A percentile compares a stretch with the other conserved stretches of the same genome.
phyloP scores from a whole-genome alignment of 1,140 invertebrate species.

The Drosophila lowei region DNA sequence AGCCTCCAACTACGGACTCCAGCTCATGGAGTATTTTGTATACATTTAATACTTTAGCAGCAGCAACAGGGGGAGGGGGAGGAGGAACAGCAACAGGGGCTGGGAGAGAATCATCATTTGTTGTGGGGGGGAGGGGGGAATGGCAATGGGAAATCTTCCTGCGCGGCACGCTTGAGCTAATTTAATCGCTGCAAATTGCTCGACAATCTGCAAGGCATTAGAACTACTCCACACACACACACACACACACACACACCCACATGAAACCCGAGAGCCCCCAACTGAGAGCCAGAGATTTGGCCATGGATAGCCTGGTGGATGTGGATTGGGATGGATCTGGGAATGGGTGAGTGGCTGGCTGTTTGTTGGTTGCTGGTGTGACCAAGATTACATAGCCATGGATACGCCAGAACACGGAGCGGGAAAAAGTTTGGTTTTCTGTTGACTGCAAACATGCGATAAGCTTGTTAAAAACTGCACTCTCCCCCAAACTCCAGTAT shows the following conservation, averaged over 20 bases:
- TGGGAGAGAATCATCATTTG: neutral
- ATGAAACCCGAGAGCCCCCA: conserved; percentile 59
- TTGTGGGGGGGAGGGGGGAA: conserved; percentile 2
- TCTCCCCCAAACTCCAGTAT: neutral
- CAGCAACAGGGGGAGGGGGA: conserved; percentile 41
- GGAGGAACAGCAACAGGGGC: conserved; percentile 13
- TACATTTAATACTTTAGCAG: conserved; percentile 46
- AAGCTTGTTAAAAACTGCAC: conserved; percentile 49
- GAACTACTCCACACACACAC: conserved; percentile 35
- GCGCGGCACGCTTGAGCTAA: conserved; percentile 76
- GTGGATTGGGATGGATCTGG: neutral
- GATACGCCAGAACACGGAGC: conserved; percentile 15
- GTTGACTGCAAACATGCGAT: conserved; percentile 55
- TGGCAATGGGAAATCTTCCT: conserved; percentile 38
- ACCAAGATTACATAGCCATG: conserved; percentile 66
- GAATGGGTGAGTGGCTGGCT: conserved; percentile 12
- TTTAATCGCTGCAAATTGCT: conserved; percentile 83
- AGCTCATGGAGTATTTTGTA: conserved; percentile 19
- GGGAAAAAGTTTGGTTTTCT: conserved; percentile 32
- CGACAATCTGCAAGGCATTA: conserved; percentile 79
- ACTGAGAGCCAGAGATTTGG: conserved; percentile 6
- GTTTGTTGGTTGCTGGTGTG: conserved; percentile 41
- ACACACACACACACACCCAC: conserved; percentile 31
- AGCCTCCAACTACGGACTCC: conserved; percentile 15
- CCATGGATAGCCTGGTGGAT: conserved; percentile 17